A percentile compares a stretch with the other conserved stretches of the same genome.
Conservation (phyloP, 2,888 invertebrate species). For the Cylloceria caligata region DNA sequence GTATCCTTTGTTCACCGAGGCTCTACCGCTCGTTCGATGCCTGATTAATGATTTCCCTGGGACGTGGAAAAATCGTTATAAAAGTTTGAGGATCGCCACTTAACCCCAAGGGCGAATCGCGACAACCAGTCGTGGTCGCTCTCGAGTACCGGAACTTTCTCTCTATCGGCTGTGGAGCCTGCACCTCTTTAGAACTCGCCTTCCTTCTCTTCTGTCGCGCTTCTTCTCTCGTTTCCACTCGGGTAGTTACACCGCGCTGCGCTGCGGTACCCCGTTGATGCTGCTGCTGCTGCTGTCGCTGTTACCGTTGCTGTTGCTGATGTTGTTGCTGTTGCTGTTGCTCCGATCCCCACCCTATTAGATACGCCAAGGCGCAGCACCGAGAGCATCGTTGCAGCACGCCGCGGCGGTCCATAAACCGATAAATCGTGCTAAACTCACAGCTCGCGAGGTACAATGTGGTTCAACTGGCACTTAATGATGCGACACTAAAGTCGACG, state of each 20-base stretch:
- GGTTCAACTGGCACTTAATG: constrained; percentile 77
- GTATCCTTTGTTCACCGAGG: constrained; percentile 69
- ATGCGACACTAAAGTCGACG: constrained; percentile 72
- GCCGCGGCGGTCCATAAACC: constrained; percentile 78
- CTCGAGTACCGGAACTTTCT: constrained; percentile 66
- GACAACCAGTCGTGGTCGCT: constrained; percentile 72
- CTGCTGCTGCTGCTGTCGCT: background rate
- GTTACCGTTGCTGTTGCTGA: no score
- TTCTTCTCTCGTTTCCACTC: constrained; percentile 3
- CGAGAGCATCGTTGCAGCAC: constrained; percentile 58
- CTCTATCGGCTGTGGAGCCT: constrained; percentile 44
- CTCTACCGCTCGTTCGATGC: constrained; percentile 74
- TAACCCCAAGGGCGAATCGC: constrained; percentile 81
- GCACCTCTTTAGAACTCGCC: no score
- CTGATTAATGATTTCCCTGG: constrained; percentile 76
- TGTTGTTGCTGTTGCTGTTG: no score
- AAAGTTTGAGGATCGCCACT: constrained; percentile 81
- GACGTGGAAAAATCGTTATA: constrained; percentile 71
- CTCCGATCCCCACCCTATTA: constrained; percentile 59
- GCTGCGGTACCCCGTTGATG: constrained; percentile 22
- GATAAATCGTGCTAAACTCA: constrained; percentile 81
- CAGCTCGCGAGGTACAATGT: constrained; percentile 71
- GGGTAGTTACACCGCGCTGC: constrained; percentile 2
- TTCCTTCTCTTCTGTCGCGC: background rate
- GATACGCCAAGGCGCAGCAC: constrained; percentile 61